phyloP scores from a whole-genome alignment of 2,888 invertebrate genomes.

The Orgyia antiqua region DNA sequence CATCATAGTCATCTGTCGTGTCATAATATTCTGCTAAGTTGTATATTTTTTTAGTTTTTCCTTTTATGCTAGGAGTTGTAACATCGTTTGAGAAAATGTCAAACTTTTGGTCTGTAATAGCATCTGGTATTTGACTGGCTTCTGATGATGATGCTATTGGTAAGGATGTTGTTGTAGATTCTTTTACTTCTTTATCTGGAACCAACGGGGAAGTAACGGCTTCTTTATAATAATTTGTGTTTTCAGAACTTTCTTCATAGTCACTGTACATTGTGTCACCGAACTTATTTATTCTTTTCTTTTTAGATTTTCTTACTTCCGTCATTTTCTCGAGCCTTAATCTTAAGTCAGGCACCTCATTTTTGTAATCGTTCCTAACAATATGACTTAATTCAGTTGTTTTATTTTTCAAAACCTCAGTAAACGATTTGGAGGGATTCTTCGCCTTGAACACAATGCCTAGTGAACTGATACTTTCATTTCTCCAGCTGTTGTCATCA shows the following conservation, averaged over 20 bases:
- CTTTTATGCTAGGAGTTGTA: conserved; percentile 18
- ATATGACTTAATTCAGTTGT: conserved; percentile 51
- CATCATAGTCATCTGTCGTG: conserved; percentile 51
- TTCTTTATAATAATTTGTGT: conserved; percentile 17
- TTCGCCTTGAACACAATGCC: conserved; percentile 71
- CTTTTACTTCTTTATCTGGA: conserved; percentile 4
- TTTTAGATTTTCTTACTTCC: conserved; percentile 59
- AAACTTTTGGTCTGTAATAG: conserved; percentile 12
- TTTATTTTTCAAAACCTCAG: conserved; percentile 65
- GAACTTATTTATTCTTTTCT: conserved; percentile 49
- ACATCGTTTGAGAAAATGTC: conserved; percentile 9
- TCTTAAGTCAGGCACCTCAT: conserved; percentile 50
- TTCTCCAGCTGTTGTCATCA: conserved; percentile 71
- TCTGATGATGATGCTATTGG: conserved; percentile 9
- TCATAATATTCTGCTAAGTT: conserved; percentile 53
- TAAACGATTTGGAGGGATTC: conserved; percentile 64
- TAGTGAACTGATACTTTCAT: conserved; percentile 65
- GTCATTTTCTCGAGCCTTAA: conserved; percentile 62
- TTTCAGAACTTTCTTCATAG: conserved; percentile 56
- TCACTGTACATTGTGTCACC: conserved; percentile 55
- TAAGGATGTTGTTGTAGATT: conserved; percentile 5
- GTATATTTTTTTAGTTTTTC: conserved; percentile 35
- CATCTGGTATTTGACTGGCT: conserved; percentile 11
- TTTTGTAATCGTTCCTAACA: conserved; percentile 44
- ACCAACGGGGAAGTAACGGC: conserved; percentile 12